Evolutionary conservation across 1,140 invertebrate species (phyloP), one percentile per base, ranked within the genome.

Genomic region (Latrodectus geometricus): DNA sequence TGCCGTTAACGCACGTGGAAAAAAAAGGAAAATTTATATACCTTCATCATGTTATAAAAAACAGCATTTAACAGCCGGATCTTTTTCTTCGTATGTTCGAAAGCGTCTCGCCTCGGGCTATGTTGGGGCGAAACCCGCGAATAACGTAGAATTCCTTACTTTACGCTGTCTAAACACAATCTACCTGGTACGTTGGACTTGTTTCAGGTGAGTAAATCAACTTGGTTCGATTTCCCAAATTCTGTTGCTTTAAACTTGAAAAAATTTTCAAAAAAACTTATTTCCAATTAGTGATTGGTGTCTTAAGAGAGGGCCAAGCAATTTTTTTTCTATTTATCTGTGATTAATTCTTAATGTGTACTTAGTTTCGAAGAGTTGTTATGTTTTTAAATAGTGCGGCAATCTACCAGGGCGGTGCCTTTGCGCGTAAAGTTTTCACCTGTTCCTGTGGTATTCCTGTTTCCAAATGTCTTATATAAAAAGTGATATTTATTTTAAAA

Each of bases 81-180:
- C 54, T 61, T 11, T 61, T 61, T 17, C 17, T 14, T 61, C 14
- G 23, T 61, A n/a, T 8, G 20, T 23, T 56, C 56, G 3, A 11
- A 35, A 76, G 74, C 74, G 74, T 76, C 74, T 76, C 35, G 74
- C 74, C 74, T 76, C 74, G 52, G 74, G 74, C 74, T 56, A 76
- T 78, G 76, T 78, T 78, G 76, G 76, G 76, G 76, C 76, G 76
- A 78, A 78, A 78, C 76, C n/a, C 3, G 76, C 68, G 20, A 69
- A 69, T 69, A 69, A 11, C 68, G 68, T 69, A 12, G 76, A 78
- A 78, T 78, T 78, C 76, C 61, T 78, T 78, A 68, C 76, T 78
- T 78, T 78, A 78, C 76, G 76, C 61, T 78, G 76, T 68, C 56
- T 78, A 78, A 78, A 78, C 76, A 69, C 68, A 78, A 48, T 52